A percentile compares a stretch with the other conserved stretches of the same genome.
Evolutionary conservation across 2,113 vertebrate genomes (phyloP).

Genomic region (Aphelocoma coerulescens): DNA sequence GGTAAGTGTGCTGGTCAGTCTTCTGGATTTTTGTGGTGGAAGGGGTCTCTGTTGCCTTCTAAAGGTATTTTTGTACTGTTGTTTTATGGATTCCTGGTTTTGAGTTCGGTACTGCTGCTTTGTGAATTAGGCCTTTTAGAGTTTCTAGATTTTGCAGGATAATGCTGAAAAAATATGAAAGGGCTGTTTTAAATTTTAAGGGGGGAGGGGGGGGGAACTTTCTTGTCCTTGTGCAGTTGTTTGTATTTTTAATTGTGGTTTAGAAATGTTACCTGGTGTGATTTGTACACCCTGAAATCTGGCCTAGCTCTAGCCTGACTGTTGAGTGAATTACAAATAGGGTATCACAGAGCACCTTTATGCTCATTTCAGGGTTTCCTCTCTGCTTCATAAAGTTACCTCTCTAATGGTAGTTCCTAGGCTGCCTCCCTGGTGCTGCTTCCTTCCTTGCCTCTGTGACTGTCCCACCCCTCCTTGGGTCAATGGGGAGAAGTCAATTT

Average conservation of each 20-base stretch:
- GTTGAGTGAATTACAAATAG: not conserved
- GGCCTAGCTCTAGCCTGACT: not conserved
- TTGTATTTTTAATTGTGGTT: not conserved
- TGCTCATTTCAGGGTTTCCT: not conserved
- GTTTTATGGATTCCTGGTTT: accelerated
- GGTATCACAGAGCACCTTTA: accelerated
- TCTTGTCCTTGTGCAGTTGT: not conserved
- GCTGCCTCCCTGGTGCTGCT: not conserved
- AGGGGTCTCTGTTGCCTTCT: accelerated
- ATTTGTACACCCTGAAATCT: not conserved
- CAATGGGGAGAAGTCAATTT: not conserved
- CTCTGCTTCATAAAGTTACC: accelerated
- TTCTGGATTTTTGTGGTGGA: accelerated
- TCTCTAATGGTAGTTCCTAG: not conserved
- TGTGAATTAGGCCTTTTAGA: not conserved
- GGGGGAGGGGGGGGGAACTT: accelerated
- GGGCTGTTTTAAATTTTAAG: accelerated
- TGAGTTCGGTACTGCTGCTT: not conserved
- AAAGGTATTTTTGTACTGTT: not conserved
- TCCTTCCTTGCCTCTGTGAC: not conserved
- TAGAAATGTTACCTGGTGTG: not conserved
- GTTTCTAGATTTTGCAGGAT: not conserved
- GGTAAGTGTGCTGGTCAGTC: accelerated
- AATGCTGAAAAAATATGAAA: not conserved
- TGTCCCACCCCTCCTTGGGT: accelerated